phyloP scores from a whole-genome alignment of 2,888 invertebrate species.

The Hemicrepidius hirtus region DNA sequence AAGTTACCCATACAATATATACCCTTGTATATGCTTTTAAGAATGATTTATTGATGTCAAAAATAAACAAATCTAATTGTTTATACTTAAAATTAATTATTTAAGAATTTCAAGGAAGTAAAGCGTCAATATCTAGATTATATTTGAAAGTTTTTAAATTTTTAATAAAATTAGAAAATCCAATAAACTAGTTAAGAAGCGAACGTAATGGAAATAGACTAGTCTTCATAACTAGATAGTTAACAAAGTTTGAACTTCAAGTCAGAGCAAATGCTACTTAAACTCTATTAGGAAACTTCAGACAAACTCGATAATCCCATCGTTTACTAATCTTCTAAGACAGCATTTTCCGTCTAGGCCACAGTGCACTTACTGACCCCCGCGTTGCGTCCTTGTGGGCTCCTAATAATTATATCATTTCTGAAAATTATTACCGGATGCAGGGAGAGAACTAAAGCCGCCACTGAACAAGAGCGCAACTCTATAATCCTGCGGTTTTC shows the following conservation, averaged over 20 bases:
- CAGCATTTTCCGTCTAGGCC: conserved; percentile 12
- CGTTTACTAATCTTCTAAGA: conserved; percentile 29
- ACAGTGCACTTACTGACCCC: conserved; percentile 15
- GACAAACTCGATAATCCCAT: conserved; percentile 13
- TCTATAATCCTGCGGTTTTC: conserved; percentile 7
- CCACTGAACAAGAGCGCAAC: not conserved
- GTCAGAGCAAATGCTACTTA: conserved; percentile 24
- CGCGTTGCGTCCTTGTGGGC: not conserved
- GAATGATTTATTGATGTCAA: too few relatives aligned
- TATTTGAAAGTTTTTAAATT: too few relatives aligned
- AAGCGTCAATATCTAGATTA: too few relatives aligned
- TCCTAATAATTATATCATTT: conserved; percentile 2
- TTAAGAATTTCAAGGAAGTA: too few relatives aligned
- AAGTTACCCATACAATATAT: too few relatives aligned
- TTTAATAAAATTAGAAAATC: not conserved
- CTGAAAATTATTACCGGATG: not conserved
- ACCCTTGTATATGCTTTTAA: too few relatives aligned
- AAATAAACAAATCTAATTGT: too few relatives aligned
- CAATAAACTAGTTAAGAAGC: not conserved
- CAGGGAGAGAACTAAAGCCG: not conserved
- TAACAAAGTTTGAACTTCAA: conserved; percentile 30
- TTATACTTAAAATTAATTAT: too few relatives aligned
- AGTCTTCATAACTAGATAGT: conserved; percentile 27
- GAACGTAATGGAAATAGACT: conserved; percentile 23
- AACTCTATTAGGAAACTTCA: conserved; percentile 19